Evolutionary conservation across 1,140 invertebrate genomes (phyloP).

Genomic region (Drosophila neocordata): DNA sequence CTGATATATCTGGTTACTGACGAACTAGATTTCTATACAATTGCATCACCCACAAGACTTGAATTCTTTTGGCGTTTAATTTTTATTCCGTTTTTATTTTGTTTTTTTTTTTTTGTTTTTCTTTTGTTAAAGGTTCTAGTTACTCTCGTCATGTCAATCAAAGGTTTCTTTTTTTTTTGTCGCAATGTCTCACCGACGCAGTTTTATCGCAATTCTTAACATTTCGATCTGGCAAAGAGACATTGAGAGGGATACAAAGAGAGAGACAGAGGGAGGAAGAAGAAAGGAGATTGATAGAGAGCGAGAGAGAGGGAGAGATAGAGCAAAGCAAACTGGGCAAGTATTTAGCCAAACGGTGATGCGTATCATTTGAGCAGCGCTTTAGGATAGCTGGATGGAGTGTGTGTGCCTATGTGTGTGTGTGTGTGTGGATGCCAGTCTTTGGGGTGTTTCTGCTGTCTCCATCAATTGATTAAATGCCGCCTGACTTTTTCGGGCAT

Average conservation of each 20-base stretch:
- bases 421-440: constrained; percentile 26
- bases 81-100: neutral
- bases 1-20: too few species aligned
- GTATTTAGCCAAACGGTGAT: constrained; percentile 76
- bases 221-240: constrained; percentile 58
- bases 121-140: neutral
- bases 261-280: constrained; percentile 8
- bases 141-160: constrained; percentile 64
- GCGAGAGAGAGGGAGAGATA: neutral
- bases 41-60: too few species aligned
- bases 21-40: too few species aligned
- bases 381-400: constrained; percentile 46
- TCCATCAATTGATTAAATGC: constrained; percentile 69
- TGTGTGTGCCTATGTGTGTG: too few species aligned
- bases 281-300: constrained; percentile 13
- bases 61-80: neutral
- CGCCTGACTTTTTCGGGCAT: constrained; percentile 64
- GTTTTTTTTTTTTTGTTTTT: neutral
- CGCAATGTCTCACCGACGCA: constrained; percentile 53
- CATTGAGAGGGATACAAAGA: neutral
- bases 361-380: constrained; percentile 63
- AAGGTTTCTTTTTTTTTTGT: constrained; percentile 35
- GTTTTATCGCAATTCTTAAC: constrained; percentile 76
- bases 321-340: constrained; percentile 59
- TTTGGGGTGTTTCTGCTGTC: constrained; percentile 64